Base-by-base conservation (phyloP, 2,113 vertebrate genomes). In the Pollimyrus isidori region DNA sequence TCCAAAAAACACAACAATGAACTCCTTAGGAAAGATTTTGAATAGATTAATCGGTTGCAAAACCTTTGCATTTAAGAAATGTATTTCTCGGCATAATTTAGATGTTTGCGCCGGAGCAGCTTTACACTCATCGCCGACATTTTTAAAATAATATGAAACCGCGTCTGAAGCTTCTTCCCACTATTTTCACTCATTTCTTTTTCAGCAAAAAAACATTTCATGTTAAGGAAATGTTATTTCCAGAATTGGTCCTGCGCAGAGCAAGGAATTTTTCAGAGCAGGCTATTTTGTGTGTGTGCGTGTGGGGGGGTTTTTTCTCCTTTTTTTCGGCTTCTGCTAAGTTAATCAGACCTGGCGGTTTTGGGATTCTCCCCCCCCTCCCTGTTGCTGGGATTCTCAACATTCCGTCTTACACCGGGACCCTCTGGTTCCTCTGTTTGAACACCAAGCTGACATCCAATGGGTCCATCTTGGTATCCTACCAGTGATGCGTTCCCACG, bases 291-390 rank as follows among this genome's bases (percentile, higher is more conserved):
- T 21, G 42, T 58, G 19, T 58, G 19, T 58, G 52, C 7, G 19
- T 56, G 1, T 56, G 4, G 1, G 35, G 35, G 35, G 1, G 17
- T 23, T 23, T 73, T 76, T 73, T 39, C 39, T 35, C 3, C 4
- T 17, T 76, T 76, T 19, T 80, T 80, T 35, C 39, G 23, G 53
- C 65, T 52, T 89, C 90, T 89, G 88, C 23, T 91, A 91, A 91
- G 86, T 39, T 58, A 73, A 91, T 89, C 90, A 89, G 80, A 45
- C 86, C 3, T 46, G 69, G 39, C 87, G 21, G n/a, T 48, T 76
- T 84, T 30, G 87, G 86, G 80, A 90, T 35, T 76, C 69, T 76
- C 13, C 15, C 7, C 42, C 69, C 69, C 30, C 69, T 69, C 39
- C 89, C 45, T 19, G 23, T 86, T 30, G 39, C 26, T 26, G 84